Conservation (phyloP, 2,888 invertebrate species). For the Aricia artaxerxes region DNA sequence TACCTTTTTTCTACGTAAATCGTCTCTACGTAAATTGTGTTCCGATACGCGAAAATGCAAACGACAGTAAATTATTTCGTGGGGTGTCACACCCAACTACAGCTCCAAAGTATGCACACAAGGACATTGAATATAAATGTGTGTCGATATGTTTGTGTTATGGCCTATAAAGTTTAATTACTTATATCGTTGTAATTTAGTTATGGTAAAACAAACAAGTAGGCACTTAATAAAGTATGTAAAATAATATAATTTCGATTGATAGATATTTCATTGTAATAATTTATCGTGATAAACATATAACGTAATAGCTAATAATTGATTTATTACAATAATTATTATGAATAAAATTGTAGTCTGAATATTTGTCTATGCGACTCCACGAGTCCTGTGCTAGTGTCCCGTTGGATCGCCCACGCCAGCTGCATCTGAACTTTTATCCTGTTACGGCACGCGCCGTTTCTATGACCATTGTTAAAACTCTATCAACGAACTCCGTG, state of each 20-base stretch:
- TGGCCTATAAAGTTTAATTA: slow-evolving; percentile 49
- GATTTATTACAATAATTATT: too few species aligned
- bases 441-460: slow-evolving; percentile 71
- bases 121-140: slow-evolving; percentile 44
- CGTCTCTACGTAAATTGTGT: slow-evolving; percentile 42
- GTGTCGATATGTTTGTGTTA: slow-evolving; percentile 45
- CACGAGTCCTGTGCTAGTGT: slow-evolving; percentile 33
- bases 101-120: slow-evolving; percentile 43
- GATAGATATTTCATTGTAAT: too few species aligned
- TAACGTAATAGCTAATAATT: too few species aligned
- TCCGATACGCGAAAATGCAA: slow-evolving; percentile 38
- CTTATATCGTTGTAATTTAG: slow-evolving; percentile 3
- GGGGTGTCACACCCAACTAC: slow-evolving; percentile 63
- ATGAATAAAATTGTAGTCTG: not conserved
- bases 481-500: slow-evolving; percentile 34
- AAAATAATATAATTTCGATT: too few species aligned
- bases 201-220: not conserved
- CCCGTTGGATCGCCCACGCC: slow-evolving; percentile 60
- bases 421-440: slow-evolving; percentile 66
- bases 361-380: slow-evolving; percentile 23
- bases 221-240: not conserved
- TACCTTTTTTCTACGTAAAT: not conserved
- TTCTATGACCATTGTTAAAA: slow-evolving; percentile 52
- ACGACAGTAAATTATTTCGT: slow-evolving; percentile 60
- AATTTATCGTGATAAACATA: too few species aligned